phyloP scores from a whole-genome alignment of 2,888 invertebrate species.

The Lasioglossum leucozonium region DNA sequence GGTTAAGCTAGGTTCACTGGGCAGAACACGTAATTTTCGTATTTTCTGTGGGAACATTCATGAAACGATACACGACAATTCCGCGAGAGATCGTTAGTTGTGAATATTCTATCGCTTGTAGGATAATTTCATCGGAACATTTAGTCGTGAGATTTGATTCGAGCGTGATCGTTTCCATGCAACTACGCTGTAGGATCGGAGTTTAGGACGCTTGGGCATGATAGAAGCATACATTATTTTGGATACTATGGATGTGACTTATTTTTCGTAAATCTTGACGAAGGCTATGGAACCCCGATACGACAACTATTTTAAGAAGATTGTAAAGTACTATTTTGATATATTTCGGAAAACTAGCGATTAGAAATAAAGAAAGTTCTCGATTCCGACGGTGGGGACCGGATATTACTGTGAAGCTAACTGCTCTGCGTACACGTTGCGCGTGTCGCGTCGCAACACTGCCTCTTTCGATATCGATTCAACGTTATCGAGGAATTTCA shows the following conservation, averaged over 20 bases:
- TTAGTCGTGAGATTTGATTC: not conserved
- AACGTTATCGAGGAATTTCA: slow-evolving; percentile 31
- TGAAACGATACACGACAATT: not conserved
- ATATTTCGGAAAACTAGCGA: slow-evolving; percentile 11
- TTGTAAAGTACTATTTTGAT: slow-evolving; percentile 16
- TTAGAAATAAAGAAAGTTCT: not conserved
- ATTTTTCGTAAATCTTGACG: not conserved
- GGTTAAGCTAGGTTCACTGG: not conserved
- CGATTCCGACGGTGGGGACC: not conserved
- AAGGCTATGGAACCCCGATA: slow-evolving; percentile 6
- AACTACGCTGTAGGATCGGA: not conserved
- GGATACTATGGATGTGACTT: not conserved
- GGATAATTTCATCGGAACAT: not conserved
- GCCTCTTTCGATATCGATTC: slow-evolving; percentile 51
- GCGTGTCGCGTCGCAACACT: slow-evolving; percentile 33
- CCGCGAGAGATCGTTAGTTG: not conserved
- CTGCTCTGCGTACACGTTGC: not conserved
- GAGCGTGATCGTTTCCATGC: not conserved
- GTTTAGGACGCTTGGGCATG: not conserved
- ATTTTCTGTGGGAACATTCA: not conserved
- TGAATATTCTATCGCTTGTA: not conserved
- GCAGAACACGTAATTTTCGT: not conserved
- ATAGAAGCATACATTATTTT: slow-evolving; percentile 1
- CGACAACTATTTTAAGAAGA: slow-evolving; percentile 14
- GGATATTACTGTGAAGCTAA: slow-evolving; percentile 10